phyloP scores from a whole-genome alignment of 1,140 invertebrate genomes.

The Thalassaphorura encarpata region DNA sequence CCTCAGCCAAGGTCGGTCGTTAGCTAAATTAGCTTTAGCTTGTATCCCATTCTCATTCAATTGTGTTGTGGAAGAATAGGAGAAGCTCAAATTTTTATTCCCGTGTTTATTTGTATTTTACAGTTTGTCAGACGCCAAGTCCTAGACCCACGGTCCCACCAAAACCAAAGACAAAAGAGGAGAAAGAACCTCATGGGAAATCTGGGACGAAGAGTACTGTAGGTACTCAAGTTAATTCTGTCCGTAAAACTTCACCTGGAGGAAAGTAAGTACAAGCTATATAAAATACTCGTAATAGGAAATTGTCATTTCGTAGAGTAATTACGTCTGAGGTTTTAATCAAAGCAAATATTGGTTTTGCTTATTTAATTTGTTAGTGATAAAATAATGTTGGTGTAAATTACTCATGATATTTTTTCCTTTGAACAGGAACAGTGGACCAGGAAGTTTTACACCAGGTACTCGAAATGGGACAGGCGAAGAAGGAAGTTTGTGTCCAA shows the following conservation, averaged over 20 bases:
- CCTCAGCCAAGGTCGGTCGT: too few species aligned
- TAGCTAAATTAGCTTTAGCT: too few species aligned
- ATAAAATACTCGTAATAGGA: too few species aligned
- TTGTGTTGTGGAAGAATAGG: too few species aligned
- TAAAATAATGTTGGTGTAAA: background rate
- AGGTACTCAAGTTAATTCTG: background rate
- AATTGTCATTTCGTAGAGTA: too few species aligned
- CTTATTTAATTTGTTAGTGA: background rate
- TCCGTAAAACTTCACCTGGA: background rate
- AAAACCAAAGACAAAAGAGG: background rate
- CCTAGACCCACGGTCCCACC: background rate
- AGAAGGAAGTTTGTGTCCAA: background rate
- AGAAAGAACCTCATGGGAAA: too few species aligned
- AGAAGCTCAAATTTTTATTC: too few species aligned
- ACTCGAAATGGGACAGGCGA: too few species aligned
- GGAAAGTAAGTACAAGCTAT: background rate
- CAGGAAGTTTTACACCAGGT: background rate
- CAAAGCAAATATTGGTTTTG: too few species aligned
- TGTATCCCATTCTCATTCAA: too few species aligned
- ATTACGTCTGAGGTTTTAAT: too few species aligned
- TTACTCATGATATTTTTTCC: background rate
- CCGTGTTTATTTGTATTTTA: too few species aligned
- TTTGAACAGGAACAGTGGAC: background rate
- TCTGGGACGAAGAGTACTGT: background rate
- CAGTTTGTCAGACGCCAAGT: background rate